A percentile compares a stretch with the other conserved stretches of the same genome.
Evolutionary conservation across 2,888 invertebrate species (phyloP).

Genomic region (Rotaria magnacalcarata): DNA sequence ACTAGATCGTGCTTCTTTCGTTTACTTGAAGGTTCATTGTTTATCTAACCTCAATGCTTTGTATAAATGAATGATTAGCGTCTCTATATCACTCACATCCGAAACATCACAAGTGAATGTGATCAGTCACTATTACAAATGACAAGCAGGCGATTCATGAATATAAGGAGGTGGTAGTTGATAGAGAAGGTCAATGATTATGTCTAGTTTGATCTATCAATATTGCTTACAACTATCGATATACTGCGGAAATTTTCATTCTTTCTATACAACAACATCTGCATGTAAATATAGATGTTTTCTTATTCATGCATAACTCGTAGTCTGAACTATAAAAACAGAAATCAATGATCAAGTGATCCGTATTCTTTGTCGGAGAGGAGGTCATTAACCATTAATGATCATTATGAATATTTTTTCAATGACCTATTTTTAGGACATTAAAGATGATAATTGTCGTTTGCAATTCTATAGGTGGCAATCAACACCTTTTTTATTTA

Average conservation of each 20-base stretch:
- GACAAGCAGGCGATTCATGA: neutral
- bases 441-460: neutral
- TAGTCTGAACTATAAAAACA: neutral
- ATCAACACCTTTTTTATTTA: neutral
- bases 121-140: slow-evolving; percentile 14
- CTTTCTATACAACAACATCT: neutral
- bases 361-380: neutral
- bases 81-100: slow-evolving; percentile 26
- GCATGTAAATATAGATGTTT: neutral
- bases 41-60: slow-evolving; percentile 16
- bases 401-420: neutral
- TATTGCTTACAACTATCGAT: neutral
- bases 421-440: slow-evolving; percentile 4
- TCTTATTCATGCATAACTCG: neutral
- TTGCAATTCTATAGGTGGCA: neutral
- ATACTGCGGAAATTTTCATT: slow-evolving; percentile 1
- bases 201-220: neutral
- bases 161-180: neutral
- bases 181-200: slow-evolving; percentile 18
- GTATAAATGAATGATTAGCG: slow-evolving; percentile 23
- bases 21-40: neutral
- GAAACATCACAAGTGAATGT: slow-evolving; percentile 29
- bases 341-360: neutral
- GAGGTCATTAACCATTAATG: neutral
- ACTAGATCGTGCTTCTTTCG: neutral